Base-by-base conservation (phyloP, 53 echinoderm and acorn worm species). In the Paelopatides confundens region DNA sequence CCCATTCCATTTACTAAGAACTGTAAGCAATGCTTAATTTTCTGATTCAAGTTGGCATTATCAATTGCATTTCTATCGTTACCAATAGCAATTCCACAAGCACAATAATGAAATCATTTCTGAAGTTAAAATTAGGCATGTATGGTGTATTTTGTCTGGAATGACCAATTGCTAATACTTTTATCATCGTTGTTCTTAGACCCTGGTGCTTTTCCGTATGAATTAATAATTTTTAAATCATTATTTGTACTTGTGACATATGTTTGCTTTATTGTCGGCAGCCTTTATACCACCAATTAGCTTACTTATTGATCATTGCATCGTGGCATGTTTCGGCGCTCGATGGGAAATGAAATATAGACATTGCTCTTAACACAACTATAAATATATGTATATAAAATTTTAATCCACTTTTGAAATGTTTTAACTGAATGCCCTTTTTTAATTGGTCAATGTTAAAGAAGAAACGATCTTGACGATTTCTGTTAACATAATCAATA, bases 371-470 rank as follows among this genome's bases (percentile, higher is more conserved):
- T 85, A 0, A 92, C 66, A 13, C 31, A 35, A 47, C 93, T 82
- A 5, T 31, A 2, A 1, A 92, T 92, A 70, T 82, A 82, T 4
- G 79, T 88, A 15, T 92, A 86, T 0, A 92, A 6, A 24, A 92
- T 89, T 11, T 89, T 4, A 3, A 92, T 37, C 92, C 92, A 92
- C 24, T 86, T 49, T 1, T 77, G 6, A 14, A 92, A 68, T 32
- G 79, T 85, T 2, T 34, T 26, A 18, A 86, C 92, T 5, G 89
- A 89, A 33, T 78, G 78, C 77, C 85, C 85, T 5, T 34, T 66
- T 92, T 89, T 32, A 86, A 32, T 46, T 89, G 93, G 37, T 92
- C 89, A 48, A 77, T 77, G 48, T 77, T 74, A 23, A 77, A 28
- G 8, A 50, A 49, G 26, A 10, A 77, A 5, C 24, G 66, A 1